Evolutionary conservation across 2,888 invertebrate genomes (phyloP).

Genomic region (Griposia aprilina): DNA sequence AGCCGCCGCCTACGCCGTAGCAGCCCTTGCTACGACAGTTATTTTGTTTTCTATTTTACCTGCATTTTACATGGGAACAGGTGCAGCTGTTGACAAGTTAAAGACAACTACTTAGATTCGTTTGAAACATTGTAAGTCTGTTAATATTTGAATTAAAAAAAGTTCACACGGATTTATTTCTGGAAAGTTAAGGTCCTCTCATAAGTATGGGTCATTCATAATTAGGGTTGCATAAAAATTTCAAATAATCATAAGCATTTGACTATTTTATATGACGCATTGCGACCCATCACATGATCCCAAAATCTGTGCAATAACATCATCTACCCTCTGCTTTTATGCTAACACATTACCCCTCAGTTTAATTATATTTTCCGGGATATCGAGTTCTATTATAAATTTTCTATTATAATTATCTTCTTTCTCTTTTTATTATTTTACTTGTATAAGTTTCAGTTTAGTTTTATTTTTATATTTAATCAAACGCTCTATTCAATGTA

Average conservation of each 20-base stretch:
- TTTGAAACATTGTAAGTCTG: constrained; percentile 1
- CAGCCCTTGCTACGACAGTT: background rate
- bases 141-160: background rate
- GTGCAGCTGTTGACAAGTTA: background rate
- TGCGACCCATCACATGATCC: background rate
- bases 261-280: too few species aligned
- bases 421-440: too few species aligned
- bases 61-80: constrained; percentile 8
- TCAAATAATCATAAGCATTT: background rate
- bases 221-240: background rate
- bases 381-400: too few species aligned
- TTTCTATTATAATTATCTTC: too few species aligned
- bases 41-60: background rate
- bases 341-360: too few species aligned
- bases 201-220: background rate
- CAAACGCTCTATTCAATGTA: too few species aligned
- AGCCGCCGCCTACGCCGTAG: constrained; percentile 1
- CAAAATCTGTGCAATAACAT: background rate
- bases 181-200: background rate
- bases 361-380: too few species aligned
- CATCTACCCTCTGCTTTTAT: background rate
- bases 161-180: background rate
- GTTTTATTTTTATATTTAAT: too few species aligned
- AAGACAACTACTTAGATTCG: background rate
- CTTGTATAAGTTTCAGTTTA: too few species aligned